These are phyloP conservation scores for Alfaro cultratus DNA, from an alignment of 2,797 vertebrate species.

Conservation along the genomic window DNA sequence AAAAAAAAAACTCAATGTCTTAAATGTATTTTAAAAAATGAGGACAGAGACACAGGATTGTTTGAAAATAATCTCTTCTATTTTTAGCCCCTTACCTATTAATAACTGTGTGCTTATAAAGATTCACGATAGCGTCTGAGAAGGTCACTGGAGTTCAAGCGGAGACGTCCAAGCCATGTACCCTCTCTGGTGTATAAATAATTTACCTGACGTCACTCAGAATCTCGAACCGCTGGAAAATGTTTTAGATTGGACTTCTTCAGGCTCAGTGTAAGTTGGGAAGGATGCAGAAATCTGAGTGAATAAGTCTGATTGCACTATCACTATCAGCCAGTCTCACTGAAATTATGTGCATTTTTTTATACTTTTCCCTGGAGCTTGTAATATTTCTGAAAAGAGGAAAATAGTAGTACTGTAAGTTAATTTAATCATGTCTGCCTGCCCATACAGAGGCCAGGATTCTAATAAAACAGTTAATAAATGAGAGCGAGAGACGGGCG, in stretches of 20 bases:
- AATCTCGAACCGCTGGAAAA: constrained; percentile 1
- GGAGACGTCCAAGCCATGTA: constrained; percentile 23
- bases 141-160: constrained; percentile 41
- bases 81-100: constrained; percentile 39
- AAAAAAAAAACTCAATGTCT: not conserved
- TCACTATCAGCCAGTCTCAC: not conserved
- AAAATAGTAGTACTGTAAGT: not conserved
- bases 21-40: not conserved
- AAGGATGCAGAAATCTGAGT: not conserved
- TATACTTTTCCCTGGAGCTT: not conserved
- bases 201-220: not conserved
- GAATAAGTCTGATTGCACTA: not conserved
- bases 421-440: not conserved
- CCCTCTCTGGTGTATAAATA: not conserved
- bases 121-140: constrained; percentile 15
- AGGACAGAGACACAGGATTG: not conserved
- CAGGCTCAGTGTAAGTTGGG: not conserved
- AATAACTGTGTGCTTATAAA: constrained; percentile 27
- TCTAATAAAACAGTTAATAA: not conserved
- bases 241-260: not conserved
- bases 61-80: constrained; percentile 35
- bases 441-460: not conserved
- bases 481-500: not conserved
- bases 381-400: not conserved
- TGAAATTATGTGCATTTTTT: not conserved